phyloP scores from a whole-genome alignment of 2,797 vertebrate species.

The Chrysocyon brachyurus region DNA sequence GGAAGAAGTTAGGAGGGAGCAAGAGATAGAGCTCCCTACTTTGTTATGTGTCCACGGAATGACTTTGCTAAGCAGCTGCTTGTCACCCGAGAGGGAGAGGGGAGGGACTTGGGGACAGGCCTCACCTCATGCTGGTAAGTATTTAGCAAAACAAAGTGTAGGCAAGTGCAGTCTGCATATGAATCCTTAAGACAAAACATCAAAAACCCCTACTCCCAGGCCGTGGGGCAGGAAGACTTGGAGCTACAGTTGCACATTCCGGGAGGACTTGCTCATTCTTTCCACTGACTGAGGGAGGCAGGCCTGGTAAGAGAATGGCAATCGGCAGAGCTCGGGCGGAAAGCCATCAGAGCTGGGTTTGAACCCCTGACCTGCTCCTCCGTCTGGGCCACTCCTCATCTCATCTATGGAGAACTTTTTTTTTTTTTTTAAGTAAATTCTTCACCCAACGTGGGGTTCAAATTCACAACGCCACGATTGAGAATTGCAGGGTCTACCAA shows the following conservation, averaged over 20 bases:
- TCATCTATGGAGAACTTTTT: background rate
- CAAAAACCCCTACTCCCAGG: background rate
- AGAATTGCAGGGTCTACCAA: background rate
- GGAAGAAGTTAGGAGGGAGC: background rate
- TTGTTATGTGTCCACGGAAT: fast-evolving
- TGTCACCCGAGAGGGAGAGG: fast-evolving
- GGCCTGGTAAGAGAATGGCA: too few species aligned
- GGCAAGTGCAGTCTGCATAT: fast-evolving
- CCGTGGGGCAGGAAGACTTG: fast-evolving
- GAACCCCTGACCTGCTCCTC: background rate
- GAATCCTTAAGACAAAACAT: background rate
- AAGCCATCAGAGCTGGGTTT: background rate
- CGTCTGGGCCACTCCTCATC: background rate
- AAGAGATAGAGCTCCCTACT: background rate
- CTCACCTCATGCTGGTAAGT: background rate
- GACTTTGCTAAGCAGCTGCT: too few species aligned
- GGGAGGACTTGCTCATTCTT: background rate
- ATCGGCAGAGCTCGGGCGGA: background rate
- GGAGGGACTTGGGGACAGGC: fast-evolving
- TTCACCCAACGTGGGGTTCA: background rate
- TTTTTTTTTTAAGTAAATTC: background rate
- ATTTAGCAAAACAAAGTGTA: fast-evolving
- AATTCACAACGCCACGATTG: background rate
- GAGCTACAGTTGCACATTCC: background rate
- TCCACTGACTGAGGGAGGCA: background rate